Base-by-base conservation (phyloP, 2,797 vertebrate species). In the Meda fulgida region DNA sequence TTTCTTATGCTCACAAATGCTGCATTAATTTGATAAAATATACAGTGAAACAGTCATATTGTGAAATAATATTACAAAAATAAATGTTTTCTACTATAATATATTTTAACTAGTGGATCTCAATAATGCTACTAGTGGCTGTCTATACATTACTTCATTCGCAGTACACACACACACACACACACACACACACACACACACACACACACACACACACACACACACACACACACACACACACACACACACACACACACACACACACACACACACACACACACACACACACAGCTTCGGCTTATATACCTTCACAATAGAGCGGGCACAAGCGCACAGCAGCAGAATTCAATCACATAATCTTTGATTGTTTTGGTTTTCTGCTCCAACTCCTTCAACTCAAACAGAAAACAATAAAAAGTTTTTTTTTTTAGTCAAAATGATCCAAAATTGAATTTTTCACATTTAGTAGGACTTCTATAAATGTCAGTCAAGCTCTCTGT, bases 331-430 rank as follows among this genome's bases (percentile, higher is more conserved):
- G 58, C 71, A 83, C 75, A 70, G 53, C 76, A 71, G 76, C 53
- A 72, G 53, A 79, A 79, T 70, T 79, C 43, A 81, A 80, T 86
- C 81, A 78, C 67, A 85, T 86, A 63, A 86, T 80, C 67, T 75
- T 80, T 82, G 79, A 86, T 84, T 73, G 75, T 71, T 84, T 36
- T 84, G 36, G 4, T 67, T 88, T 84, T 85, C 75, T 82, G 75
- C 66, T 72, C 46, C 78, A 81, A n/a, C 65, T 76, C 38, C 16
- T 84, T 31, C 76, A 70, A 84, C 60, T 83, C 40, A 55, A 48
- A 82, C 53, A 72, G 66, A 70, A 70, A 19, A 55, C 67, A 67
- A 40, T 70, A 81, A 18, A 77, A 85, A 11, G 34, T 43, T 46
- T 66, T 48, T 2, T 66, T 48, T 79, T 67, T 72, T 3, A 5